Evolutionary conservation across 2,888 invertebrate species (phyloP), one percentile per base, ranked within the genome.

Genomic region (Phymatocera aterrima): DNA sequence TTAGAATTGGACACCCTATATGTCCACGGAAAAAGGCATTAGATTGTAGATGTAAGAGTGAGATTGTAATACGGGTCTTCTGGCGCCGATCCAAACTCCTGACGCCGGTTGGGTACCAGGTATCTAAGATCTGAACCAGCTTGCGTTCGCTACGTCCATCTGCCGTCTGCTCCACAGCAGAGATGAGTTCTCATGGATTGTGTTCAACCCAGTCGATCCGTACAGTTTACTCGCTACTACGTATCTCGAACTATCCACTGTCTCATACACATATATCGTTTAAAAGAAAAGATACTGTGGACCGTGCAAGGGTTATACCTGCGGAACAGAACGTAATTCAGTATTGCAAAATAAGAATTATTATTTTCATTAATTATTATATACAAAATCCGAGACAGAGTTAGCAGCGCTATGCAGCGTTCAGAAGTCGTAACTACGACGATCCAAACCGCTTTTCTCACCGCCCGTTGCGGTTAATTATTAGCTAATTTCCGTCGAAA

Each of bases 91-190:
- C 68, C 68, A 68, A 68, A 72, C 72, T 51, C 64, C 37, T 10
- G 37, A 64, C 64, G 64, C 37, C 18, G 5, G 18, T n/a, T 6
- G 5, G 37, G 64, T 64, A 37, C 64, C 15, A 64, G 64, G 64
- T 64, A 64, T 64, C 37, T 64, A 40, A 68, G 68, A 68, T 68
- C 68, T 68, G 46, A 68, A 68, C 68, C 68, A 68, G 46, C 68
- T 68, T 40, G 43, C 40, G 68, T 68, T 28, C 24, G 28, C 43
- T 28, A 28, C 46, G 68, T 68, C 68, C 46, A 46, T 68, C 28
- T 24, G 68, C 40, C 28, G 68, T 68, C 68, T 68, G 43, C 46
- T 24, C n/a, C 28, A 24, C 24, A 68, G 43, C 68, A 68, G 46
- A 28, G 40, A 68, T 68, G 43, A 46, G 43, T 68, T 37, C n/a